Evolutionary conservation across 2,797 vertebrate genomes (phyloP).

Genomic region (Lepus townsendii): DNA sequence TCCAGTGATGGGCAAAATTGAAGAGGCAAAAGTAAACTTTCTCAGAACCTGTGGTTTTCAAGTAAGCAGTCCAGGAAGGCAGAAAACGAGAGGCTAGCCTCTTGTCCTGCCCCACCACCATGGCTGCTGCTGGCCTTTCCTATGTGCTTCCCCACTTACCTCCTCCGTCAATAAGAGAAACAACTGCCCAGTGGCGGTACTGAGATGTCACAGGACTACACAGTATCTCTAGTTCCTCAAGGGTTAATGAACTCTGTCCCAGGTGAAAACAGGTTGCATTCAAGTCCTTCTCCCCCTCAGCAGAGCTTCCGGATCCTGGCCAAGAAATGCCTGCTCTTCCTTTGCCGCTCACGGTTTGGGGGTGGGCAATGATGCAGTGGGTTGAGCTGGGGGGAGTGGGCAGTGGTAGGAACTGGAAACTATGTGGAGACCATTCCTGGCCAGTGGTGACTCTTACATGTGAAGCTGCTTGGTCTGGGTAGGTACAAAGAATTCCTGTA

Average conservation of each 20-base stretch:
- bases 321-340: neutral
- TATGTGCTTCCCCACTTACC: neutral
- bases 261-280: neutral
- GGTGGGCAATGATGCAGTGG: neutral
- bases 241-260: neutral
- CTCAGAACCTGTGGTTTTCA: constrained; percentile 63
- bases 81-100: neutral
- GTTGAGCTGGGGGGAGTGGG: neutral
- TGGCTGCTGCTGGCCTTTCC: neutral
- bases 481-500: neutral
- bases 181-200: neutral
- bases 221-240: neutral
- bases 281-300: neutral
- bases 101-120: neutral
- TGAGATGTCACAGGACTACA: neutral
- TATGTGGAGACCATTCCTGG: neutral
- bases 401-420: neutral
- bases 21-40: constrained; percentile 64
- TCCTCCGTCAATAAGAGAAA: neutral
- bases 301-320: neutral
- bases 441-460: neutral
- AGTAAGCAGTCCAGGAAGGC: neutral
- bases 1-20: constrained; percentile 51
- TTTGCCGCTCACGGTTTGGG: neutral
- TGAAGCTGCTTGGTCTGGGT: constrained; percentile 15